Conservation (phyloP, 2,797 vertebrate genomes). For the Anabacerthia variegaticeps region DNA sequence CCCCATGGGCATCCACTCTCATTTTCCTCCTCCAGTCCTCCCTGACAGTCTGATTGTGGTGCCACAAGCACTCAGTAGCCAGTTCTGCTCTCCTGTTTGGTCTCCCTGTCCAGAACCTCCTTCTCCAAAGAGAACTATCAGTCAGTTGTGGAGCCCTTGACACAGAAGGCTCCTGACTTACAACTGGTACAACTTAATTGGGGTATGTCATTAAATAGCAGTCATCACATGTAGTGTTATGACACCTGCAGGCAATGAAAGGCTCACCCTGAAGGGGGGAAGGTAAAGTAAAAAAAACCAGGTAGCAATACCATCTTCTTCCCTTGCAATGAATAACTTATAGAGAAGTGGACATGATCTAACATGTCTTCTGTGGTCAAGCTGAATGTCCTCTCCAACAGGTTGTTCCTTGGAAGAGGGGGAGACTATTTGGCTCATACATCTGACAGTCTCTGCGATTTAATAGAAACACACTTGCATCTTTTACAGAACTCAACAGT, state of each 20-base stretch:
- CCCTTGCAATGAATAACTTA: not conserved
- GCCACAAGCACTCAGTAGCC: not conserved
- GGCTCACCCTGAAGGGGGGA: not conserved
- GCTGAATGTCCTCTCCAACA: not conserved
- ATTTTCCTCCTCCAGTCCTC: not conserved
- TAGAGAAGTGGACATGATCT: not conserved
- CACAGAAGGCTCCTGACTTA: not conserved
- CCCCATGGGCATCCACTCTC: not conserved
- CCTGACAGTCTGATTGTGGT: not conserved
- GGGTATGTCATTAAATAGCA: not conserved
- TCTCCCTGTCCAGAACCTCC: not conserved
- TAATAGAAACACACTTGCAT: not conserved
- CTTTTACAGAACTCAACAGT: not conserved
- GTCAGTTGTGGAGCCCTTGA: not conserved
- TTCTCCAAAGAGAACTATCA: not conserved
- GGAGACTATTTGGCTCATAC: not conserved
- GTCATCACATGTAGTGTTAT: not conserved
- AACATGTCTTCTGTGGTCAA: not conserved
- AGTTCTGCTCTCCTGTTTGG: not conserved
- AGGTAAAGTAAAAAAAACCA: not conserved
- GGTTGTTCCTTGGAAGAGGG: not conserved
- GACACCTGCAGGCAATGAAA: not conserved
- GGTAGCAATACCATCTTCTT: not conserved
- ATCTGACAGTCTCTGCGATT: not conserved
- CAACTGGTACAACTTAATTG: not conserved